These are phyloP conservation scores for Phoxinus dragarum DNA, from an alignment of 2,797 vertebrate genomes.

Conservation along the genomic window DNA sequence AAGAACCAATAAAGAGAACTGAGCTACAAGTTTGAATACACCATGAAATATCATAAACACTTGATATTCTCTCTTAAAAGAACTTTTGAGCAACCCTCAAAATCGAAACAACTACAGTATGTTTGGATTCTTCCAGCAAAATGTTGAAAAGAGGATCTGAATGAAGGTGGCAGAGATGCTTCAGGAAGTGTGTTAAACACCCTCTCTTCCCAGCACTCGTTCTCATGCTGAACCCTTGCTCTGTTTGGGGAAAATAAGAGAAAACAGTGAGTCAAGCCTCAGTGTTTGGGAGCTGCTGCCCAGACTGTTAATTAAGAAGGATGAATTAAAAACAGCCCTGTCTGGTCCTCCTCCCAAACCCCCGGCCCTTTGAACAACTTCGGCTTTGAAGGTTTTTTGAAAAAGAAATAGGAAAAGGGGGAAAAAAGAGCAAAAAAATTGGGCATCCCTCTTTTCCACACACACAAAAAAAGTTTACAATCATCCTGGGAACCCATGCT, in stretches of 20 bases:
- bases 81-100: neutral
- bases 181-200: slow-evolving; percentile 74
- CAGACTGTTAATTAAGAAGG: slow-evolving; percentile 78
- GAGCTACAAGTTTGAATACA: neutral
- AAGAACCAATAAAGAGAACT: no score
- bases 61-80: neutral
- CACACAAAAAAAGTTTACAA: neutral
- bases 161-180: slow-evolving; percentile 4
- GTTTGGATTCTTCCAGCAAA: neutral
- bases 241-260: slow-evolving; percentile 77
- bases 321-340: slow-evolving; percentile 72
- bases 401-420: slow-evolving; percentile 43
- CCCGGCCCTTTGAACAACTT: slow-evolving; percentile 76
- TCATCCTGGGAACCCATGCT: slow-evolving; percentile 23
- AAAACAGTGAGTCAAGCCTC: slow-evolving; percentile 81
- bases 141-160: neutral
- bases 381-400: slow-evolving; percentile 75
- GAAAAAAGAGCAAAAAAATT: slow-evolving; percentile 31
- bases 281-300: slow-evolving; percentile 73
- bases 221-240: slow-evolving; percentile 76
- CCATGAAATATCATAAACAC: no score
- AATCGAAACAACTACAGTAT: neutral
- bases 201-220: slow-evolving; percentile 71
- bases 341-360: slow-evolving; percentile 59
- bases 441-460: slow-evolving; percentile 21